Percentiles rank a stretch among this genome's conserved stretches.
phyloP scores from a whole-genome alignment of 2,888 invertebrate genomes.

The Platycheirus albimanus region DNA sequence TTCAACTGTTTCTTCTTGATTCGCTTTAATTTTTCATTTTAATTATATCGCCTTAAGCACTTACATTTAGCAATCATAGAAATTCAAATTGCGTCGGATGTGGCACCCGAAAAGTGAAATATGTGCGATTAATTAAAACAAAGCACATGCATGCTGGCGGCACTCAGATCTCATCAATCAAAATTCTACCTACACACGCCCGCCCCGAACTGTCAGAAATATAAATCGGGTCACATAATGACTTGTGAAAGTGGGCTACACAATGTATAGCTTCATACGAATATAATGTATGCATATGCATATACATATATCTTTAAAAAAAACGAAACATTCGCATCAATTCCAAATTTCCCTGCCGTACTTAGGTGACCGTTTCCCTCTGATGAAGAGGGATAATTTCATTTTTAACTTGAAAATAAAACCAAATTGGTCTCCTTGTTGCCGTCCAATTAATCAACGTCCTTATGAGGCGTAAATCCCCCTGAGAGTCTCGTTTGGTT shows the following conservation, averaged over 20 bases:
- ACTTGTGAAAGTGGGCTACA: conserved; percentile 35
- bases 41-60: conserved; percentile 26
- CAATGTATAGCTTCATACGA: no score
- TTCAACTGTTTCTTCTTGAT: not conserved
- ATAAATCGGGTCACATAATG: conserved; percentile 64
- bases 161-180: conserved; percentile 66
- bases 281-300: no score
- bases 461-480: conserved; percentile 73
- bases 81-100: conserved; percentile 26
- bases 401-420: conserved; percentile 57
- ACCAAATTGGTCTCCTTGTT: conserved; percentile 30
- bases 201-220: conserved; percentile 42
- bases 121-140: conserved; percentile 68
- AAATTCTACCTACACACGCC: conserved; percentile 31
- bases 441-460: conserved; percentile 71
- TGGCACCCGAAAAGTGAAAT: conserved; percentile 24
- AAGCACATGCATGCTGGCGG: conserved; percentile 47
- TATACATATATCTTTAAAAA: no score
- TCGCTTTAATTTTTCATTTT: conserved; percentile 11
- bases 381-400: no score
- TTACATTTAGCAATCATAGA: not conserved
- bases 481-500: conserved; percentile 68
- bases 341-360: conserved; percentile 37
- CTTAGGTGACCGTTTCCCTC: no score
- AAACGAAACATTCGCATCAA: conserved; percentile 68